A percentile compares a stretch with the other conserved stretches of the same genome.
Evolutionary conservation across 2,888 invertebrate species (phyloP).

Genomic region (Trichacis sp.): DNA sequence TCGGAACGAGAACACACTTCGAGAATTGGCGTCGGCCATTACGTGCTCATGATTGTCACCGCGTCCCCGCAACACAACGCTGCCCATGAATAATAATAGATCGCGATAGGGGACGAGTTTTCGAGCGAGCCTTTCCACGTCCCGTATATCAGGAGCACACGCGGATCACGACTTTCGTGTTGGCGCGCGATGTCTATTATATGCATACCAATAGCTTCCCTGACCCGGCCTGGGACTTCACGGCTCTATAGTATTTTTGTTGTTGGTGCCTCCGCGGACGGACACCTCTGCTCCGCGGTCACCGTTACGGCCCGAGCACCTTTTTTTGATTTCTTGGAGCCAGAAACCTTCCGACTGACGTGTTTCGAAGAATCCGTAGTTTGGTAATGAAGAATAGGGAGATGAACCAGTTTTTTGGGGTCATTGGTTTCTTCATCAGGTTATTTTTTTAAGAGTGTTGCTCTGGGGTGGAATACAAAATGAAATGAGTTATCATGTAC

Average conservation of each 20-base stretch:
- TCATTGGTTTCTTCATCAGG: no score
- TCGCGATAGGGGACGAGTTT: slow-evolving; percentile 43
- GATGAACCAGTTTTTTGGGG: no score
- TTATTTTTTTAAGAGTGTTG: no score
- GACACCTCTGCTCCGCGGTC: no score
- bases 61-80: slow-evolving; percentile 27
- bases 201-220: slow-evolving; percentile 45
- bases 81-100: slow-evolving; percentile 47
- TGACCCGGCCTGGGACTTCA: slow-evolving; percentile 27
- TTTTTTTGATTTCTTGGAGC: no score
- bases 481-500: no score
- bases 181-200: slow-evolving; percentile 49
- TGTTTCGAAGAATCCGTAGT: no score
- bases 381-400: no score
- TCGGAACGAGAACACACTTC: slow-evolving; percentile 38
- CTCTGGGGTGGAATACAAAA: no score
- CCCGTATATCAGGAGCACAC: slow-evolving; percentile 56
- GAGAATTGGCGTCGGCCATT: slow-evolving; percentile 48
- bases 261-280: slow-evolving; percentile 19
- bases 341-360: no score
- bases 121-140: slow-evolving; percentile 38
- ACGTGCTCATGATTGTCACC: slow-evolving; percentile 52
- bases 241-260: slow-evolving; percentile 32
- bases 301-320: no score
- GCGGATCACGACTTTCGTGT: slow-evolving; percentile 64